phyloP scores from a whole-genome alignment of 2,113 vertebrate species.

The Scolopax mira region DNA sequence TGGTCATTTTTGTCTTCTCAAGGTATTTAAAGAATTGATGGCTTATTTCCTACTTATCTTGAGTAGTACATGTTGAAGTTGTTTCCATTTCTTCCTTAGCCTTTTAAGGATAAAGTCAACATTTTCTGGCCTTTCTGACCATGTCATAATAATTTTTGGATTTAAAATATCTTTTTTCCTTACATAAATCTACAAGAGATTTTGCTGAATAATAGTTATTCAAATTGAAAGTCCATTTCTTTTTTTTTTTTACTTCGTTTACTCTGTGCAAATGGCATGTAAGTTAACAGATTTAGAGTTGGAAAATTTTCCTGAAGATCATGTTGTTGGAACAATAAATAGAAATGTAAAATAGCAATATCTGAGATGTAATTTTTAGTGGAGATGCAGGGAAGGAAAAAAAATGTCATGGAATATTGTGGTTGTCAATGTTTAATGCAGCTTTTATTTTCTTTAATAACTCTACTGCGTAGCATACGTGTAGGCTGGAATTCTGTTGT shows the following conservation, averaged over 20 bases:
- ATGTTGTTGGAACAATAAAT: background rate
- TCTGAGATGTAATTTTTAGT: background rate
- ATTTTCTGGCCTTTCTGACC: background rate
- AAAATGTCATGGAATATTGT: background rate
- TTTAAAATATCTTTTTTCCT: background rate
- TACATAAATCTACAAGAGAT: background rate
- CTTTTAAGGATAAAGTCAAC: background rate
- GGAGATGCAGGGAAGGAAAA: background rate
- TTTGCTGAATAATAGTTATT: background rate
- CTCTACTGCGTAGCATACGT: background rate
- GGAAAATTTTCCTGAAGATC: background rate
- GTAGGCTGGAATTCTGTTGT: background rate
- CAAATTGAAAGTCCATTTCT: background rate
- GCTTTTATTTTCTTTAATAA: background rate
- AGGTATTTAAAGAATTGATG: background rate
- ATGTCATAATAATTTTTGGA: background rate
- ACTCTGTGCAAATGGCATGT: background rate
- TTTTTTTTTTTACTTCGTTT: background rate
- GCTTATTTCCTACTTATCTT: background rate
- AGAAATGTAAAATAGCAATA: background rate
- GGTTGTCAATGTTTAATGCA: background rate
- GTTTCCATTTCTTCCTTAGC: background rate
- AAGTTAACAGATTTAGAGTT: background rate
- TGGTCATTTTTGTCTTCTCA: background rate
- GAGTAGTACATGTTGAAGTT: background rate